Evolutionary conservation across 2,888 invertebrate species (phyloP).

Genomic region (Pollenia labialis): DNA sequence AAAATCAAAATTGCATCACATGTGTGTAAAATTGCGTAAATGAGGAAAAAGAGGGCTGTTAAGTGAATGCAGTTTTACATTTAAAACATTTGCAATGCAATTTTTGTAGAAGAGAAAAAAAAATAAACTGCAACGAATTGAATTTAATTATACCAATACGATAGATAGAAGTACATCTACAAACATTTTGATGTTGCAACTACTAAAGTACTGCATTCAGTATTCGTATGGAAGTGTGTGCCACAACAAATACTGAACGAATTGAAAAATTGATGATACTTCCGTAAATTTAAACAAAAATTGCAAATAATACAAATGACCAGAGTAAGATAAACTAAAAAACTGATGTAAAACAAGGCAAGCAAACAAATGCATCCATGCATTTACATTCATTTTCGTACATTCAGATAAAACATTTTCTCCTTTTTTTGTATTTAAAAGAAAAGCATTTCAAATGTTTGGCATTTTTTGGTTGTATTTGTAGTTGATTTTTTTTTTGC

Average conservation of each 20-base stretch:
- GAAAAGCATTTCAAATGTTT: slow-evolving; percentile 36
- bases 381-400: slow-evolving; percentile 42
- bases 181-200: slow-evolving; percentile 29
- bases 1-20: slow-evolving; percentile 64
- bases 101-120: slow-evolving; percentile 22
- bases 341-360: slow-evolving; percentile 71
- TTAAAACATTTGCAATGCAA: slow-evolving; percentile 50
- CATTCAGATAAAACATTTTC: slow-evolving; percentile 21
- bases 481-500: neutral
- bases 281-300: slow-evolving; percentile 64
- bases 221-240: neutral
- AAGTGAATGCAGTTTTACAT: slow-evolving; percentile 38
- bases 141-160: slow-evolving; percentile 69
- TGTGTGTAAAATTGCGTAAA: slow-evolving; percentile 56
- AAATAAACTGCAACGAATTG: slow-evolving; percentile 69
- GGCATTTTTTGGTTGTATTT: slow-evolving; percentile 29
- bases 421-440: slow-evolving; percentile 18
- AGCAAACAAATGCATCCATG: slow-evolving; percentile 66
- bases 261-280: slow-evolving; percentile 62
- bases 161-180: neutral
- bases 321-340: slow-evolving; percentile 70
- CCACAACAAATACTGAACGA: slow-evolving; percentile 50
- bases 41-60: slow-evolving; percentile 7
- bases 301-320: slow-evolving; percentile 71
- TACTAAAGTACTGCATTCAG: neutral